Conservation (phyloP, 2,797 vertebrate genomes). For the Scleropages formosus region DNA sequence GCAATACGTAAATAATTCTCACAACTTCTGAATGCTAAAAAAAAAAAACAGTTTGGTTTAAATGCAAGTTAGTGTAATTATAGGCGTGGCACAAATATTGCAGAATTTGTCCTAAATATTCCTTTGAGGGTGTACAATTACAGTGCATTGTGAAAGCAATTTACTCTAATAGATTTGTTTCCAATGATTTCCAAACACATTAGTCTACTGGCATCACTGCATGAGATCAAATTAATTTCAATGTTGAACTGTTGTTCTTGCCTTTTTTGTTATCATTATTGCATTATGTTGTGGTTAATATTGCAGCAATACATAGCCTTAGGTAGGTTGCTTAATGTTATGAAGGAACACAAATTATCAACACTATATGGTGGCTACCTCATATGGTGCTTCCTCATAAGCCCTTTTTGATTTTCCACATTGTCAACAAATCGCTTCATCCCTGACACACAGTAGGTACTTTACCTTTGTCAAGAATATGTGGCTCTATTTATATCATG, state of each 20-base stretch:
- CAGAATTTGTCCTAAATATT: slow-evolving; percentile 20
- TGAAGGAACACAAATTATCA: slow-evolving; percentile 36
- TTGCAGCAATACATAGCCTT: slow-evolving; percentile 40
- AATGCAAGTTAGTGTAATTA: slow-evolving; percentile 8
- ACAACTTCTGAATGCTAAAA: no score
- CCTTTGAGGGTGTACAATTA: slow-evolving; percentile 3
- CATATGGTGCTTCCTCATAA: slow-evolving; percentile 7
- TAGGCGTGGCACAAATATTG: background rate
- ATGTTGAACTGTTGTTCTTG: slow-evolving; percentile 25
- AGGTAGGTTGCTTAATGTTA: slow-evolving; percentile 35
- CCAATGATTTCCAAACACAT: slow-evolving; percentile 56
- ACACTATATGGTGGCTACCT: slow-evolving; percentile 23
- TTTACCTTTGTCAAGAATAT: slow-evolving; percentile 16
- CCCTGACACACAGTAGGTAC: background rate
- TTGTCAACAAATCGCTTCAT: slow-evolving; percentile 31
- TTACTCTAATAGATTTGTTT: slow-evolving; percentile 61
- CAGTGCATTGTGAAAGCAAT: slow-evolving; percentile 49
- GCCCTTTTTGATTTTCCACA: slow-evolving; percentile 29
- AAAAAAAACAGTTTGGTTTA: background rate
- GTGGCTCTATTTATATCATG: background rate
- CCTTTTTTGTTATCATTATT: slow-evolving; percentile 32
- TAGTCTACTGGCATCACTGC: slow-evolving; percentile 49
- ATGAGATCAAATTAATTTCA: slow-evolving; percentile 47
- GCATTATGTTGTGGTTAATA: slow-evolving; percentile 40
- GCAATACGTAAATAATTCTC: no score